These are phyloP conservation scores for Ochotona curzoniae DNA, from an alignment of 2,113 vertebrate genomes.

Conservation along the genomic window DNA sequence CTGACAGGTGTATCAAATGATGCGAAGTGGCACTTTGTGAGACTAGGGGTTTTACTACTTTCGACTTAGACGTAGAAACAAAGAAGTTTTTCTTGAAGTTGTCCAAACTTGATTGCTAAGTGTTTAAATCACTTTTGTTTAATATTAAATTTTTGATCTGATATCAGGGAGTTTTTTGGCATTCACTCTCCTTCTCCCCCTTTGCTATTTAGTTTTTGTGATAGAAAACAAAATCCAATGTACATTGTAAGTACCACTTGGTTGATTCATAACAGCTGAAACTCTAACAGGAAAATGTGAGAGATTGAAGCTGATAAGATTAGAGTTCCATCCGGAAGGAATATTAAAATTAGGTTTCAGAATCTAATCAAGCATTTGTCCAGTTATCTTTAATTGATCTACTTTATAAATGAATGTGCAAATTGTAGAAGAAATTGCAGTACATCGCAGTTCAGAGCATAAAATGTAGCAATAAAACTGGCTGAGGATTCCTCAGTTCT, in stretches of 20 bases:
- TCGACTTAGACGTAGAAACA: slow-evolving; percentile 26
- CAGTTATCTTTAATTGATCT: slow-evolving; percentile 86
- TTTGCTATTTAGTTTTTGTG: slow-evolving; percentile 77
- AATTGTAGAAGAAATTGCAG: slow-evolving; percentile 74
- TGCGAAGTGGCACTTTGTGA: slow-evolving; percentile 24
- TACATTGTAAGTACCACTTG: slow-evolving; percentile 71
- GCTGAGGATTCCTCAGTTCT: slow-evolving; percentile 41
- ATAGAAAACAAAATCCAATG: slow-evolving; percentile 61
- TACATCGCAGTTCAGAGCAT: slow-evolving; percentile 65
- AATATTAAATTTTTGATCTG: slow-evolving; percentile 34
- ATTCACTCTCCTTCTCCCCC: slow-evolving; percentile 14
- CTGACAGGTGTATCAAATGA: background rate
- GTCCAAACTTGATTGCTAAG: background rate
- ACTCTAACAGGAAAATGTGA: slow-evolving; percentile 74
- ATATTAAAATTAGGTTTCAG: slow-evolving; percentile 83
- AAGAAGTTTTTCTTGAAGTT: slow-evolving; percentile 3
- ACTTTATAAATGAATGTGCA: slow-evolving; percentile 72
- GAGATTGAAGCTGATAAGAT: slow-evolving; percentile 82
- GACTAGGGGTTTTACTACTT: background rate
- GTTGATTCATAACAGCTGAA: slow-evolving; percentile 78
- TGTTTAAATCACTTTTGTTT: slow-evolving; percentile 24
- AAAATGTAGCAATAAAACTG: slow-evolving; percentile 70
- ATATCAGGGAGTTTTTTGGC: slow-evolving; percentile 4
- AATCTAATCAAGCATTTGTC: slow-evolving; percentile 83
- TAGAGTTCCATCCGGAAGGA: slow-evolving; percentile 69